A percentile compares a stretch with the other conserved stretches of the same genome.
phyloP scores from a whole-genome alignment of 2,797 vertebrate species.

The Mormyrus hasselquistii region DNA sequence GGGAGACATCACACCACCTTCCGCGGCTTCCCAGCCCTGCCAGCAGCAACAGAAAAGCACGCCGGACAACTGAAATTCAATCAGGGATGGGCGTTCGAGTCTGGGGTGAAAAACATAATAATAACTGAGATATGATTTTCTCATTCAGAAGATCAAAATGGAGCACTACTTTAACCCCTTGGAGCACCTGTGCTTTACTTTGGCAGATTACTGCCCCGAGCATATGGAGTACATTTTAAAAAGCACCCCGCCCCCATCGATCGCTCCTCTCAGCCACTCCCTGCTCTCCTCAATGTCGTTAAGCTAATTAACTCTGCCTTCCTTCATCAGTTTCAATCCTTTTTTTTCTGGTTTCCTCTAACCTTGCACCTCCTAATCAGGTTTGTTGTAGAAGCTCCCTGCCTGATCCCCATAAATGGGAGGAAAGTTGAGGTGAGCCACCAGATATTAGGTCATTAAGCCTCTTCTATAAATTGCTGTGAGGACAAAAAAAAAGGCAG shows the following conservation, averaged over 20 bases:
- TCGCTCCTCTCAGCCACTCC: constrained; percentile 34
- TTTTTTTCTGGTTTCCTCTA: constrained; percentile 39
- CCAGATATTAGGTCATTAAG: constrained; percentile 12
- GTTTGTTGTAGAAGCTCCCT: not conserved
- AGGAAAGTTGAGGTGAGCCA: constrained; percentile 3
- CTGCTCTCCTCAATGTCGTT: constrained; percentile 55
- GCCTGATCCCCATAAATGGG: not conserved
- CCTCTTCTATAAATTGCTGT: not conserved
- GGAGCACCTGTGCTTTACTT: constrained; percentile 57
- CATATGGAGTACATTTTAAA: constrained; percentile 35
- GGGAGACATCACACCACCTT: constrained; percentile 17
- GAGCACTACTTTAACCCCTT: constrained; percentile 45
- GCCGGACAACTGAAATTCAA: constrained; percentile 47
- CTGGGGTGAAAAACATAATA: constrained; percentile 31
- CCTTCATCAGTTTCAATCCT: constrained; percentile 47
- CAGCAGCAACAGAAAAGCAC: not conserved
- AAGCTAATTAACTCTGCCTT: constrained; percentile 60
- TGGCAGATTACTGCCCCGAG: constrained; percentile 61
- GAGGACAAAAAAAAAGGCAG: not conserved
- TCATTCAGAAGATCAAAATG: constrained; percentile 52
- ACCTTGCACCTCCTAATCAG: constrained; percentile 21
- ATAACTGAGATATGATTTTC: constrained; percentile 56
- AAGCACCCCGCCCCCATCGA: not conserved
- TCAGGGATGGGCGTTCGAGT: constrained; percentile 40
- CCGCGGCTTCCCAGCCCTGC: constrained; percentile 12